Conservation (phyloP, 2,113 vertebrate genomes). For the Gulo gulo region DNA sequence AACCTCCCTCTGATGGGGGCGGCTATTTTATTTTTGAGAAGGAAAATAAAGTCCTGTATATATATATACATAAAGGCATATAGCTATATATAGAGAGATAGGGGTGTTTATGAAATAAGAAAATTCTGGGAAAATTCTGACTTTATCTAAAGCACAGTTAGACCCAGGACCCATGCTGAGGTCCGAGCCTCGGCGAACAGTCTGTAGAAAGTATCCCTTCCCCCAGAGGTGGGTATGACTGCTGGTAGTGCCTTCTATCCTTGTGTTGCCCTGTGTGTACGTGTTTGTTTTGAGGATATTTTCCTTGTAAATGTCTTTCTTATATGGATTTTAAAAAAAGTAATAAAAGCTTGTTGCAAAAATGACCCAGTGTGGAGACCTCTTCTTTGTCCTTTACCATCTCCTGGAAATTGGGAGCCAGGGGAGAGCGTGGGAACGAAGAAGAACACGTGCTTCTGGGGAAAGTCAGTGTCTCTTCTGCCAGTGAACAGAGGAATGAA, state of each 20-base stretch:
- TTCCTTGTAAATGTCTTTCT: slow-evolving; percentile 71
- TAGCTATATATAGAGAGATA: slow-evolving; percentile 57
- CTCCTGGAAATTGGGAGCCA: neutral
- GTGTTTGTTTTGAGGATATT: slow-evolving; percentile 58
- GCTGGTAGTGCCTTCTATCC: slow-evolving; percentile 83
- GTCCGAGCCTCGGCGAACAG: neutral
- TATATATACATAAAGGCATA: slow-evolving; percentile 51
- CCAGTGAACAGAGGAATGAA: neutral
- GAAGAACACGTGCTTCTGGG: neutral
- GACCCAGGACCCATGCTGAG: slow-evolving; percentile 36
- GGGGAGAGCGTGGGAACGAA: neutral
- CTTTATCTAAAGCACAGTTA: slow-evolving; percentile 54
- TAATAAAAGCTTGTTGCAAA: slow-evolving; percentile 81
- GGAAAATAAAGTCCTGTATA: slow-evolving; percentile 35
- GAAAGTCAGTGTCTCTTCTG: neutral
- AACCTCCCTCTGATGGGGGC: slow-evolving; percentile 67
- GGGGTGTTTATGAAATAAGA: slow-evolving; percentile 49
- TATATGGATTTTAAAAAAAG: slow-evolving; percentile 73
- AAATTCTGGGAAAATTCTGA: neutral
- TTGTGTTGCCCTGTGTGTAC: slow-evolving; percentile 57
- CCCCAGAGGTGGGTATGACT: slow-evolving; percentile 58
- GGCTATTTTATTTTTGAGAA: slow-evolving; percentile 74
- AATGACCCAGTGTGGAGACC: slow-evolving; percentile 74
- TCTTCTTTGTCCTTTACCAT: neutral
- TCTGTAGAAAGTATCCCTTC: neutral